Base-by-base conservation (phyloP, 2,797 vertebrate species). In the Euphonia xanthogaster region DNA sequence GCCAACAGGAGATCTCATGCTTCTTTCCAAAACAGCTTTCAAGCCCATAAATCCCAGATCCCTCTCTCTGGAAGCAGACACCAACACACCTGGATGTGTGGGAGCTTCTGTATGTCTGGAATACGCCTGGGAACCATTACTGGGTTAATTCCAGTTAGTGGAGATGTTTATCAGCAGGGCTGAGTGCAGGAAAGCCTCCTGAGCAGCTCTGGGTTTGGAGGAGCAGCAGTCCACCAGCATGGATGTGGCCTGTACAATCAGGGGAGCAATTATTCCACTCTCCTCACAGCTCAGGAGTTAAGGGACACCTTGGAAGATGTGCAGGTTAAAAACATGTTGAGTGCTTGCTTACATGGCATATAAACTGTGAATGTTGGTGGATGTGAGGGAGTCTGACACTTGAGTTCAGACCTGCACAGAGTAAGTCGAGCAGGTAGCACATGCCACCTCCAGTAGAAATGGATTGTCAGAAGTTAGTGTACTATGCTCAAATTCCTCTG, bases 371-470 rank as follows among this genome's bases (percentile, higher is more conserved):
- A 16, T 37, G 42, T 40, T 18, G 0, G 23, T 37, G 68, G 12
- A 2, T 21, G 9, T 9, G 11, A 10, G 14, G 14, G 20, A n/a
- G n/a, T 48, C 33, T 13, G 57, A 53, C 23, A 9, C 14, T 30
- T 3, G 8, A 35, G 45, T 39, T 73, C 1, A 1, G 44, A 10
- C 39, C 20, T 8, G 12, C 0, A 0, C 55, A 13, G 39, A 33
- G 19, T 24, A 17, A 47, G 40, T n/a, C 1, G 0, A 22, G 39
- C 44, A 20, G 48, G 74, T 72, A 57, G 37, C 60, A 9, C 3
- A 2, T 16, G 47, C 23, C 39, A 33, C 33, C 31, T 42, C 33
- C 65, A 15, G 25, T 17, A 40, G 31, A 39, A 39, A 27, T 24
- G 35, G n/a, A 14, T 44, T 58, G 44, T 54, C 48, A 53, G 44